Evolutionary conservation across 2,888 invertebrate genomes (phyloP).

Genomic region (Mesorhabditis spiculigera): DNA sequence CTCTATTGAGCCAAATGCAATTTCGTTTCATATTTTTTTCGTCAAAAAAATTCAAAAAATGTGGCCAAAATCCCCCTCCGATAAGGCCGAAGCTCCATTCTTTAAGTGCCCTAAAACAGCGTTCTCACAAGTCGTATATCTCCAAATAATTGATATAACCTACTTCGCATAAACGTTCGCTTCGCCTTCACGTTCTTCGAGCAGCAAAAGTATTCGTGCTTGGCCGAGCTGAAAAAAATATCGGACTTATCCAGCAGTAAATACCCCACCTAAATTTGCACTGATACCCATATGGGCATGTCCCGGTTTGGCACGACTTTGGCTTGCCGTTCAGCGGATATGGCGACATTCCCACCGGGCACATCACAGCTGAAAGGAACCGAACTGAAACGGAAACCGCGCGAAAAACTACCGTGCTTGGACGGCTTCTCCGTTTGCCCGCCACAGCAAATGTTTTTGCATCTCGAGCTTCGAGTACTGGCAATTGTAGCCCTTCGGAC

Average conservation of each 20-base stretch:
- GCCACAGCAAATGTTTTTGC: slow-evolving; percentile 35
- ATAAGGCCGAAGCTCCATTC: too few species aligned
- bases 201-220: slow-evolving; percentile 36
- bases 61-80: too few species aligned
- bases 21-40: too few species aligned
- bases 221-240: slow-evolving; percentile 12
- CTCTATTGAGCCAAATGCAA: too few species aligned
- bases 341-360: slow-evolving; percentile 34
- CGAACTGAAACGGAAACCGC: background rate
- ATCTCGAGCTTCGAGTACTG: slow-evolving; percentile 21
- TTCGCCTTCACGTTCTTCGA: slow-evolving; percentile 24
- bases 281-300: slow-evolving; percentile 36
- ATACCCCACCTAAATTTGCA: slow-evolving; percentile 30
- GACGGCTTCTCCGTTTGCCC: background rate
- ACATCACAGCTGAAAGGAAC: slow-evolving; percentile 10
- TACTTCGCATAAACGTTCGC: background rate
- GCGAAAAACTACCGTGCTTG: background rate
- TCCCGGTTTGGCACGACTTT: slow-evolving; percentile 30
- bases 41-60: too few species aligned
- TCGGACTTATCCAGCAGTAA: background rate
- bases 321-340: slow-evolving; percentile 33
- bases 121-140: background rate
- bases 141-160: background rate
- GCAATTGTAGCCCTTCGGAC: slow-evolving; percentile 28
- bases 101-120: too few species aligned